Conservation (phyloP, 2,113 vertebrate species). For the Leptobrachium leishanense region DNA sequence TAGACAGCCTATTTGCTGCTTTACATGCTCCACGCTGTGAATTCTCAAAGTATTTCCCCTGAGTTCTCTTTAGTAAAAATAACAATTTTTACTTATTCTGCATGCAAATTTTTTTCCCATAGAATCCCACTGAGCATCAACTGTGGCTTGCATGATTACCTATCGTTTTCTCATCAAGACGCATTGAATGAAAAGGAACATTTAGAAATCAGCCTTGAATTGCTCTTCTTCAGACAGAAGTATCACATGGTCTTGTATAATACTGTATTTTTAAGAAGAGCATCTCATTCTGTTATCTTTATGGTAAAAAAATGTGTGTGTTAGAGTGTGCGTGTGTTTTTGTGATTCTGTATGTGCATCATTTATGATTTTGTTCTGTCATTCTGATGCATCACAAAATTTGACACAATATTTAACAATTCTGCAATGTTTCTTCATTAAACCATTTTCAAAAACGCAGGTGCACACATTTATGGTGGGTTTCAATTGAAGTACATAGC, state of each 20-base stretch:
- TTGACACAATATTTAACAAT: too few species aligned
- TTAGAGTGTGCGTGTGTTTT: too few species aligned
- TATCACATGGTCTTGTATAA: background rate
- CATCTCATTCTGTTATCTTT: too few species aligned
- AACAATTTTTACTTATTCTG: constrained; percentile 24
- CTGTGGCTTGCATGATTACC: constrained; percentile 32
- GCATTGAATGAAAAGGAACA: constrained; percentile 36
- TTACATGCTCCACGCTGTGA: constrained; percentile 4
- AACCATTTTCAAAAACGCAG: too few species aligned
- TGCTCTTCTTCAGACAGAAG: constrained; percentile 20
- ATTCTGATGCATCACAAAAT: too few species aligned
- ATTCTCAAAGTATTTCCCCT: constrained; percentile 5
- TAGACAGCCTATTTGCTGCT: constrained; percentile 11
- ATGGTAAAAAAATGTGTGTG: too few species aligned
- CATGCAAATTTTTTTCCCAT: constrained; percentile 32
- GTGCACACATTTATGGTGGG: too few species aligned
- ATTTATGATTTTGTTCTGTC: too few species aligned
- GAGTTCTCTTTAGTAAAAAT: constrained; percentile 27
- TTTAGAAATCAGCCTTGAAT: constrained; percentile 41
- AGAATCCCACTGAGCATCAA: constrained; percentile 23
- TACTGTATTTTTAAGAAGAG: too few species aligned
- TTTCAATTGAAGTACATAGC: too few species aligned
- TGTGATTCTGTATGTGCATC: too few species aligned
- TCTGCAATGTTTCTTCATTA: too few species aligned
- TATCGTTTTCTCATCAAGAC: constrained; percentile 39